Evolutionary conservation across 1,140 invertebrate species (phyloP).

Genomic region (Neotoxoptera formosana): DNA sequence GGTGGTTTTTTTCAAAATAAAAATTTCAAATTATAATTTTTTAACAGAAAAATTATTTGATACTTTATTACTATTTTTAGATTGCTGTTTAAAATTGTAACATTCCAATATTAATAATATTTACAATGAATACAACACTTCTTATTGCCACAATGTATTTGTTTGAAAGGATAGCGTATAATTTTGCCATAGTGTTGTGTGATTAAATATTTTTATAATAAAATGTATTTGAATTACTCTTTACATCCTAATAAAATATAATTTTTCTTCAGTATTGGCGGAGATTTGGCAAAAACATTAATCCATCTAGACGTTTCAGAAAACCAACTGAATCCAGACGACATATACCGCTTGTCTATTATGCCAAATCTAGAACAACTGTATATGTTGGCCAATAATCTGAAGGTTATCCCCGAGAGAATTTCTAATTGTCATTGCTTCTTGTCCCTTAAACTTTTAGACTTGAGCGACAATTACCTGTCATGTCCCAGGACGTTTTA

Average conservation of each 20-base stretch:
- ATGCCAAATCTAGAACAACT: not conserved
- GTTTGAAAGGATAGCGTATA: not conserved
- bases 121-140: not conserved
- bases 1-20: too few relatives aligned
- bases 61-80: not conserved
- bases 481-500: not conserved
- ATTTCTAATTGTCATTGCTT: not conserved
- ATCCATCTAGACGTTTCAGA: slow-evolving; percentile 9
- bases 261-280: not conserved
- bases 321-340: slow-evolving; percentile 19
- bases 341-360: not conserved
- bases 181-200: not conserved
- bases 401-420: not conserved
- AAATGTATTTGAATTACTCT: not conserved
- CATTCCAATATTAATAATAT: not conserved
- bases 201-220: not conserved
- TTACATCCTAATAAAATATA: not conserved
- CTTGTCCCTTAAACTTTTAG: not conserved
- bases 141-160: not conserved
- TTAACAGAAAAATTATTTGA: not conserved
- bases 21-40: not conserved
- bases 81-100: not conserved
- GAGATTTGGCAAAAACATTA: slow-evolving; percentile 26
- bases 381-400: not conserved
- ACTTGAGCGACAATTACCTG: slow-evolving; percentile 34